Conservation (phyloP, 2,113 vertebrate species). For the Podilymbus podiceps region DNA sequence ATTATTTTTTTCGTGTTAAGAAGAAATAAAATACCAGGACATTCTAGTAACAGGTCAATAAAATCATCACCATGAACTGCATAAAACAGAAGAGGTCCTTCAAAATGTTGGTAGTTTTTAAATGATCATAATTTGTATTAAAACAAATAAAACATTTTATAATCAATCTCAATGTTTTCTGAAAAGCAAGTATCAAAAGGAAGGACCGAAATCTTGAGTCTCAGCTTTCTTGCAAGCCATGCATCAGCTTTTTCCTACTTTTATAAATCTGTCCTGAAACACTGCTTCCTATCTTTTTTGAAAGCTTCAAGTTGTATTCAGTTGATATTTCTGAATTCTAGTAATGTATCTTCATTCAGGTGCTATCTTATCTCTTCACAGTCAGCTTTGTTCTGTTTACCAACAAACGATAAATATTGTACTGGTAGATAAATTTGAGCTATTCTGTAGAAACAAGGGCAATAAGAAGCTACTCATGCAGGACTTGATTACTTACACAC, state of each 20-base stretch:
- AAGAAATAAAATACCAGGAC: background rate
- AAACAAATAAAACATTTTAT: background rate
- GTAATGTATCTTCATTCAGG: background rate
- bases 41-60: background rate
- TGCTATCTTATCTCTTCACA: background rate
- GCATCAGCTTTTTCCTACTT: background rate
- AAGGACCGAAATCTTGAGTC: background rate
- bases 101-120: background rate
- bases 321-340: background rate
- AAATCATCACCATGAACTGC: rapidly evolving
- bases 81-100: background rate
- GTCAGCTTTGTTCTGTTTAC: background rate
- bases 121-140: rapidly evolving
- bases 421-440: background rate
- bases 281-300: background rate
- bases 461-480: background rate
- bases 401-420: background rate
- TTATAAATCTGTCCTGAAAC: background rate
- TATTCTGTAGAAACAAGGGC: background rate
- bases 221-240: background rate
- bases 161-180: background rate
- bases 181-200: background rate
- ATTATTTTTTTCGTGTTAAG: background rate
- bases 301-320: background rate
- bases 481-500: background rate